Evolutionary conservation across 2,888 invertebrate genomes (phyloP).

Genomic region (Pandemis heparana): DNA sequence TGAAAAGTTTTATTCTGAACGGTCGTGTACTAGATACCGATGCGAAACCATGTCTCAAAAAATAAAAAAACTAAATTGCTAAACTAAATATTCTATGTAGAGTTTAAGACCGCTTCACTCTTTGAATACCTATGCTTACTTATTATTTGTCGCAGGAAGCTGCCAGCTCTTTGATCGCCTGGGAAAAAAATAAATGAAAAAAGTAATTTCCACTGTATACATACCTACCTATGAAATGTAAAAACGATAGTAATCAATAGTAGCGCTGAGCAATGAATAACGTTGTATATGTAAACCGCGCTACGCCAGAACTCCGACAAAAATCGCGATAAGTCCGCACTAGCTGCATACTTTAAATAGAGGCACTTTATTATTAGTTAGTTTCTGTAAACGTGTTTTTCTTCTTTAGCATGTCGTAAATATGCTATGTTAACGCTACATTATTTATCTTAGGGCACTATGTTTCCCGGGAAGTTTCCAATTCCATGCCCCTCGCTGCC

Average conservation of each 20-base stretch:
- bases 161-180: no score
- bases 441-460: constrained; percentile 35
- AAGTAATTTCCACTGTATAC: no score
- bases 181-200: no score
- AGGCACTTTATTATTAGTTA: constrained; percentile 42
- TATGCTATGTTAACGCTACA: constrained; percentile 36
- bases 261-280: constrained; percentile 19
- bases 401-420: constrained; percentile 42
- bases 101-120: no score
- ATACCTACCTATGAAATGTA: background rate
- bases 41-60: no score
- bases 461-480: constrained; percentile 23
- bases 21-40: no score
- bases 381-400: constrained; percentile 41
- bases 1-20: no score
- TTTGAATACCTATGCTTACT: no score
- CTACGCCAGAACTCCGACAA: constrained; percentile 24
- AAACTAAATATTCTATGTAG: no score
- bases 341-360: constrained; percentile 34
- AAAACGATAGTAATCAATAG: background rate
- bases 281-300: constrained; percentile 23
- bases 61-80: no score
- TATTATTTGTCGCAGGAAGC: no score
- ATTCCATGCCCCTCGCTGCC: constrained; percentile 15
- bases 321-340: constrained; percentile 24